phyloP scores from a whole-genome alignment of 2,113 vertebrate species.

The Platichthys flesus region DNA sequence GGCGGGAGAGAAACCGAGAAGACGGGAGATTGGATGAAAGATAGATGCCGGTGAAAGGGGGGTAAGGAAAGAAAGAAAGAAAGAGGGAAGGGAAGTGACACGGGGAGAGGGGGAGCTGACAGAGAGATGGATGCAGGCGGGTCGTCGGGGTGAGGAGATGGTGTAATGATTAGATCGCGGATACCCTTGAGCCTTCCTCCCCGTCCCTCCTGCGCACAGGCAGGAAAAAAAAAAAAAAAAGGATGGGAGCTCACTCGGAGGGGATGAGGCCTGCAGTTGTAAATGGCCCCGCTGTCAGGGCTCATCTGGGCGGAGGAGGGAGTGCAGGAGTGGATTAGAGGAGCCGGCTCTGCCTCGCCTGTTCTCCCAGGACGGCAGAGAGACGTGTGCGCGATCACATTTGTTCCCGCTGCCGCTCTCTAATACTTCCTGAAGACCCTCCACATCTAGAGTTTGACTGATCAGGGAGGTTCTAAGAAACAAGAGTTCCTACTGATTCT shows the following conservation, averaged over 20 bases:
- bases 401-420: conserved; percentile 5
- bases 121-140: conserved; percentile 74
- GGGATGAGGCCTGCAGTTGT: conserved; percentile 54
- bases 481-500: neutral
- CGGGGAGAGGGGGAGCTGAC: conserved; percentile 60
- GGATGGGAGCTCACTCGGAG: conserved; percentile 37
- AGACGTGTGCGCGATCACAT: conserved; percentile 1
- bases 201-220: conserved; percentile 28
- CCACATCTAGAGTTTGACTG: neutral
- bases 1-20: conserved; percentile 45
- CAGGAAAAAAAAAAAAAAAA: neutral
- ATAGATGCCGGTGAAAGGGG: conserved; percentile 51
- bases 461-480: neutral
- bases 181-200: conserved; percentile 75
- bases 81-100: conserved; percentile 48
- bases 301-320: conserved; percentile 67
- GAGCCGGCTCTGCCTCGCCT: conserved; percentile 25
- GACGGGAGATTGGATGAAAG: conserved; percentile 63
- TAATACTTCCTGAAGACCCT: conserved; percentile 26
- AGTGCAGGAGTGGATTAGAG: conserved; percentile 56
- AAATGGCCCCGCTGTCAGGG: conserved; percentile 70
- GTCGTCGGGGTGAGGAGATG: conserved; percentile 76
- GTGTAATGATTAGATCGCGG: conserved; percentile 82
- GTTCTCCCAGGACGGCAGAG: conserved; percentile 20
- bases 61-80: conserved; percentile 31